Percentiles rank a stretch among this genome's conserved stretches.
Evolutionary conservation across 1,140 invertebrate genomes (phyloP).

Genomic region (Varroa destructor): DNA sequence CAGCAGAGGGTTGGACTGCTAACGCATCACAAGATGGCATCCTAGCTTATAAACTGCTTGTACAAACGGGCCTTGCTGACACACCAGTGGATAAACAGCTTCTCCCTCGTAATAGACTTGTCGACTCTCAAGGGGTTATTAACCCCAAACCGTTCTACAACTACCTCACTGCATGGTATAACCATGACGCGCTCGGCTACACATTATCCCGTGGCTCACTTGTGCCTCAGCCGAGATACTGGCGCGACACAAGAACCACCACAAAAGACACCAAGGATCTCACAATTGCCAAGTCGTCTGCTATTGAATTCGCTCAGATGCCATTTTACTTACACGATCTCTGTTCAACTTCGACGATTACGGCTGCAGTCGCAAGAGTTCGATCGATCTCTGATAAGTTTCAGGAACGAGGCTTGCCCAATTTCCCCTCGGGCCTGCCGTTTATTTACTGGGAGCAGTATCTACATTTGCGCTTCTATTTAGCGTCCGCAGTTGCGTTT

Average conservation of each 20-base stretch:
- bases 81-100: conserved; percentile 78
- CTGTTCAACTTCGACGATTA: conserved; percentile 62
- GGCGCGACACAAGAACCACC: conserved; percentile 61
- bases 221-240: conserved; percentile 67
- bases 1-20: conserved; percentile 65
- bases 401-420: conserved; percentile 72
- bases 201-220: conserved; percentile 54
- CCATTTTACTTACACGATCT: conserved; percentile 70
- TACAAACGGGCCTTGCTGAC: conserved; percentile 86
- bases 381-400: conserved; percentile 71
- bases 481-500: conserved; percentile 61
- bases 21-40: conserved; percentile 84
- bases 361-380: conserved; percentile 57
- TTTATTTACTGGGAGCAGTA: conserved; percentile 99
- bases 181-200: conserved; percentile 84
- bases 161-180: conserved; percentile 89
- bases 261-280: conserved; percentile 60
- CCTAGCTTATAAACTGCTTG: conserved; percentile 79
- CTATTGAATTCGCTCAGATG: conserved; percentile 80
- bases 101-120: conserved; percentile 53
- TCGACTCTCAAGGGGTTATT: conserved; percentile 75
- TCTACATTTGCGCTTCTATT: conserved; percentile 60
- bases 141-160: conserved; percentile 95
- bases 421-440: conserved; percentile 79
- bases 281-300: conserved; percentile 82